A percentile compares a stretch with the other conserved stretches of the same genome.
Conservation (phyloP, 1,140 invertebrate species). For the Pygmarrhopalites habei region DNA sequence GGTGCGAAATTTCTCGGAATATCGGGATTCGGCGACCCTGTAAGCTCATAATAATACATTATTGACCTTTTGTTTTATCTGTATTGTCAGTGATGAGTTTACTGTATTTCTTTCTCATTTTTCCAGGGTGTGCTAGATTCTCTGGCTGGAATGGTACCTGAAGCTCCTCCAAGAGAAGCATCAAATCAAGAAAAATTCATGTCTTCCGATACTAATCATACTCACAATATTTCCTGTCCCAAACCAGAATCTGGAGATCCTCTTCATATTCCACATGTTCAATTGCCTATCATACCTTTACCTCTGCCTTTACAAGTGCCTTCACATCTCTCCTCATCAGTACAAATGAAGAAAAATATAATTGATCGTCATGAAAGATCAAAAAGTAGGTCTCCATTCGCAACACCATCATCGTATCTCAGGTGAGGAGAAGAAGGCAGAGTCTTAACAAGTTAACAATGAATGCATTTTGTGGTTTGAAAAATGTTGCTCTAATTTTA, state of each 20-base stretch:
- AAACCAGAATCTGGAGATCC: slow-evolving; percentile 19
- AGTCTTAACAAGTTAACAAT: too few species aligned
- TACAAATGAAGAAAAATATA: slow-evolving; percentile 33
- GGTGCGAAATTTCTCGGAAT: slow-evolving; percentile 40
- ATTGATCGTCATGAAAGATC: slow-evolving; percentile 28
- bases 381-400: slow-evolving; percentile 35
- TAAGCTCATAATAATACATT: slow-evolving; percentile 22
- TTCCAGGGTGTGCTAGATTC: slow-evolving; percentile 38
- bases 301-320: slow-evolving; percentile 28
- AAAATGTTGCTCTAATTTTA: too few species aligned
- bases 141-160: slow-evolving; percentile 39
- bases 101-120: slow-evolving; percentile 1
- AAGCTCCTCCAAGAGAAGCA: slow-evolving; percentile 30
- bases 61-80: not conserved
- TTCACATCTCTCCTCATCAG: slow-evolving; percentile 34
- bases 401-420: slow-evolving; percentile 30
- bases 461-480: too few species aligned
- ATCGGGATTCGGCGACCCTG: slow-evolving; percentile 40
- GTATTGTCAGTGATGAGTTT: too few species aligned
- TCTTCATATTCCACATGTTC: slow-evolving; percentile 33
- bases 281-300: slow-evolving; percentile 27
- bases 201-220: slow-evolving; percentile 7
- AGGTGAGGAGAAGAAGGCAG: too few species aligned
- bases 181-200: slow-evolving; percentile 6
- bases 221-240: not conserved